Evolutionary conservation across 2,797 vertebrate species (phyloP).

Genomic region (Oreonectes daqikongensis): DNA sequence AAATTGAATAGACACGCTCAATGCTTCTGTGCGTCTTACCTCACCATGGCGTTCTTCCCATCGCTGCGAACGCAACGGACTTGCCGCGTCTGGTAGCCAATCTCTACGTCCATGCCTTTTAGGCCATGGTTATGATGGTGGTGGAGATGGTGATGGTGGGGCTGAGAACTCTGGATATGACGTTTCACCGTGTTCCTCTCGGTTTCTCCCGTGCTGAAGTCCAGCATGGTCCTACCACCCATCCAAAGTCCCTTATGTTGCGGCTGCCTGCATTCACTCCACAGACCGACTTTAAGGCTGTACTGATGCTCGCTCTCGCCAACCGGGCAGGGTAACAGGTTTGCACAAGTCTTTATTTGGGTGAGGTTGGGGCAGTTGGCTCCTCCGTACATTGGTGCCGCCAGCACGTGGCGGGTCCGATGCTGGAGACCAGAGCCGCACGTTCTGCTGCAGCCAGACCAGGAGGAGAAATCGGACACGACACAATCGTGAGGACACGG

Average conservation of each 20-base stretch:
- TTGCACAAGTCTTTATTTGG: slow-evolving; percentile 80
- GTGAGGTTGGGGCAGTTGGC: slow-evolving; percentile 87
- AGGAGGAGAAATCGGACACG: slow-evolving; percentile 86
- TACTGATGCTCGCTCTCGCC: slow-evolving; percentile 83
- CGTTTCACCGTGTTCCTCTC: slow-evolving; percentile 75
- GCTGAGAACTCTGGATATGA: slow-evolving; percentile 61
- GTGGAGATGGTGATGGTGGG: slow-evolving; percentile 51
- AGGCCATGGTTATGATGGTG: slow-evolving; percentile 63
- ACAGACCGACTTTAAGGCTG: slow-evolving; percentile 88
- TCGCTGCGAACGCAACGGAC: slow-evolving; percentile 87
- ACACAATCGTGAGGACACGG: slow-evolving; percentile 94
- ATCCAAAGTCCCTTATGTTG: slow-evolving; percentile 77
- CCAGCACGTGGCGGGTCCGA: slow-evolving; percentile 81
- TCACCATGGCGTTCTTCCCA: slow-evolving; percentile 82
- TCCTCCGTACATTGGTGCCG: slow-evolving; percentile 89
- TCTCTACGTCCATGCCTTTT: slow-evolving; percentile 78
- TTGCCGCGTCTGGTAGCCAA: slow-evolving; percentile 89
- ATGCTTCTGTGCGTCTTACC: slow-evolving; percentile 75
- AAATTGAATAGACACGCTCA: slow-evolving; percentile 24
- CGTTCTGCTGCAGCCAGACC: slow-evolving; percentile 84
- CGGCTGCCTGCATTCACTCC: slow-evolving; percentile 85
- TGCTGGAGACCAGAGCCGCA: slow-evolving; percentile 83
- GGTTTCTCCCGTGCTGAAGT: slow-evolving; percentile 74
- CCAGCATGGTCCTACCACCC: slow-evolving; percentile 74
- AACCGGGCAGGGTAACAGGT: slow-evolving; percentile 71